A percentile compares a stretch with the other conserved stretches of the same genome.
Conservation (phyloP, 2,113 vertebrate genomes). For the Ictidomys tridecemlineatus region DNA sequence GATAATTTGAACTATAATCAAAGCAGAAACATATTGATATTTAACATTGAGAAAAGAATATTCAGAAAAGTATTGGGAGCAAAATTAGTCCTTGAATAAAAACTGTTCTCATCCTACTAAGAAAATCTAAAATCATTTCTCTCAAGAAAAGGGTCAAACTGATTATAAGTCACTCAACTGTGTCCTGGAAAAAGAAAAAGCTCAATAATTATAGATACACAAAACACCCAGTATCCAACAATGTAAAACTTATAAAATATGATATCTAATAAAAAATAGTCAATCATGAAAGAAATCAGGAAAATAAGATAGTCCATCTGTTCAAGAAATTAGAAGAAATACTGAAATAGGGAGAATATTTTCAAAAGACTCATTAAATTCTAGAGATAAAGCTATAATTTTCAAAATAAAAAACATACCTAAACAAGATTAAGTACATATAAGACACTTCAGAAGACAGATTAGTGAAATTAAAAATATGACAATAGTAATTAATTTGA, state of each 20-base stretch:
- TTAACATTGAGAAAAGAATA: background rate
- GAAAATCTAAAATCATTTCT: background rate
- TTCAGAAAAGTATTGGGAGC: background rate
- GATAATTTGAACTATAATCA: background rate
- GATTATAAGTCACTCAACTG: background rate
- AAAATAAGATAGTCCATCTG: background rate
- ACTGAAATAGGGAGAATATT: background rate
- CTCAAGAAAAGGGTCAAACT: background rate
- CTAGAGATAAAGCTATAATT: background rate
- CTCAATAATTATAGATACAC: background rate
- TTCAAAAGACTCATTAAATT: background rate
- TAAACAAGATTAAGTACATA: background rate
- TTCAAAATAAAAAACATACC: background rate
- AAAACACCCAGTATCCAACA: background rate
- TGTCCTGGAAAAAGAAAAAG: background rate
- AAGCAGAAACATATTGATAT: background rate
- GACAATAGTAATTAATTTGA: background rate
- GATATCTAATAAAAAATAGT: background rate
- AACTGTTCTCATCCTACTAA: background rate
- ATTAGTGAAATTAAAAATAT: background rate
- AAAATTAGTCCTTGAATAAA: background rate
- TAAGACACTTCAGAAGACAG: background rate
- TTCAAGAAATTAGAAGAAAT: background rate
- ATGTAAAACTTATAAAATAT: background rate
- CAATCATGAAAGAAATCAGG: background rate